A percentile compares a stretch with the other conserved stretches of the same genome.
These are phyloP conservation scores for Urocyon cinereoargenteus DNA, from an alignment of 2,797 vertebrate genomes.

Conservation along the genomic window DNA sequence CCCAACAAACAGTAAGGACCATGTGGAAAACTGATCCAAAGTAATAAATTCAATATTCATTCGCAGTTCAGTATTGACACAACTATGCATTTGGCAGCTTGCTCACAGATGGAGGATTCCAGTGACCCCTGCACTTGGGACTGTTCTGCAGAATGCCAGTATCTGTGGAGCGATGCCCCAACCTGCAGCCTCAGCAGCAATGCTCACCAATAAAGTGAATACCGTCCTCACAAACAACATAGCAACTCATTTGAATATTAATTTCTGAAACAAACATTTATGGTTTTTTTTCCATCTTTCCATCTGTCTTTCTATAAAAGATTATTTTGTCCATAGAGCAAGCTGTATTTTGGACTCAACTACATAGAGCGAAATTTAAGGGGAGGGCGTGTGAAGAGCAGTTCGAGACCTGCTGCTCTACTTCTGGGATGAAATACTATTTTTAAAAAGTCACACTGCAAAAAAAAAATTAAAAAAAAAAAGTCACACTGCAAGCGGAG, in stretches of 20 bases:
- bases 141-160: not conserved
- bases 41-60: not conserved
- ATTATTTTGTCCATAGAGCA: constrained; percentile 70
- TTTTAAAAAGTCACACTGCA: constrained; percentile 67
- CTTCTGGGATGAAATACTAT: constrained; percentile 71
- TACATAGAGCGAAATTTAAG: constrained; percentile 77
- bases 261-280: constrained; percentile 81
- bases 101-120: not conserved
- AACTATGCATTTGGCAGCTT: not conserved
- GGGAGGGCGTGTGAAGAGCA: not conserved
- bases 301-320: constrained; percentile 79
- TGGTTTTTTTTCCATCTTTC: constrained; percentile 76
- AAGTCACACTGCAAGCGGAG: constrained; percentile 65
- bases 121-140: not conserved
- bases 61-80: rapidly evolving
- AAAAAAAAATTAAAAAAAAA: too few relatives aligned
- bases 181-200: not conserved
- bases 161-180: not conserved
- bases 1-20: not conserved
- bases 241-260: constrained; percentile 70
- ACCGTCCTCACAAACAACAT: constrained; percentile 63
- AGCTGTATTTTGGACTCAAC: constrained; percentile 78
- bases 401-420: constrained; percentile 51
- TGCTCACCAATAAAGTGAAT: not conserved
- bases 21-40: not conserved